Evolutionary conservation across 64 coral and sea anemone species (phyloP).

Genomic region (Anthopleura sola): DNA sequence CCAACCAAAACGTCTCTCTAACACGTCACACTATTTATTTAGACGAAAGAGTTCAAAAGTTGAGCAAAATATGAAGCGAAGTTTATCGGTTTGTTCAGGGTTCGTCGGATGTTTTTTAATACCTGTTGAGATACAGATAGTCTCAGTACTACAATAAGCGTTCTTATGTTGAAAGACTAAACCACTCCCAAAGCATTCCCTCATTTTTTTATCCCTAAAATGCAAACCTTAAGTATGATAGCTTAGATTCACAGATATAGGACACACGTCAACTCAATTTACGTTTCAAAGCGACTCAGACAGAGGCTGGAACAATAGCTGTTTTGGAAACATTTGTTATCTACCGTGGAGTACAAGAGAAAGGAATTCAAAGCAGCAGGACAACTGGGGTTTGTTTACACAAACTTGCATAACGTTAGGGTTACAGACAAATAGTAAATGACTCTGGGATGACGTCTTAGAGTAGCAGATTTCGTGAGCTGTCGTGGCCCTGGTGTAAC

Average conservation of each 20-base stretch:
- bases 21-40: no score
- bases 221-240: background rate
- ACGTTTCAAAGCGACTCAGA: background rate
- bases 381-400: background rate
- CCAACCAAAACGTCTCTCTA: no score
- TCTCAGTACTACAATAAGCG: background rate
- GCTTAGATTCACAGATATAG: background rate
- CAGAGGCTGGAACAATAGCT: background rate
- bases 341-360: background rate
- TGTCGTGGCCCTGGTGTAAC: background rate
- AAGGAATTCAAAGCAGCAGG: slow-evolving; percentile 16
- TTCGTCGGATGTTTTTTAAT: background rate
- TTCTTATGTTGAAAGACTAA: background rate
- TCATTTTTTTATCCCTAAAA: background rate
- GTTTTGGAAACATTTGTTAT: slow-evolving; percentile 11
- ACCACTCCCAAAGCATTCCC: background rate
- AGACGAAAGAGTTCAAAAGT: background rate
- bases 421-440: background rate
- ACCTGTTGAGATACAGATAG: background rate
- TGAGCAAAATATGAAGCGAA: background rate
- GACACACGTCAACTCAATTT: background rate
- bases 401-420: background rate
- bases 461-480: background rate
- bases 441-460: background rate
- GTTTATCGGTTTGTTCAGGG: background rate